Evolutionary conservation across 2,797 vertebrate genomes (phyloP), one percentile per base, ranked within the genome.

Genomic region (Rhabdophis nuchalis): DNA sequence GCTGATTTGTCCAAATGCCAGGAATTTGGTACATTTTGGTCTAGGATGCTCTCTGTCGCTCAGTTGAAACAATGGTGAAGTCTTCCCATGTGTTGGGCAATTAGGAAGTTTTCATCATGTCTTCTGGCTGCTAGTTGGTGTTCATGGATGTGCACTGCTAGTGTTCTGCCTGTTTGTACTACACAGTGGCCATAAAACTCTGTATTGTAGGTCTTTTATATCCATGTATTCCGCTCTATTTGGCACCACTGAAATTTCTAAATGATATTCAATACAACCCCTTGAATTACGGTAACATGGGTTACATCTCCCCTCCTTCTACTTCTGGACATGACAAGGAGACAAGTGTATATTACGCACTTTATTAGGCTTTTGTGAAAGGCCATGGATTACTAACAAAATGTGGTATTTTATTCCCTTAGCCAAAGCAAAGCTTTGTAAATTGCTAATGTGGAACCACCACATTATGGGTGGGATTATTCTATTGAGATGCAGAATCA

Each of bases 361-460:
- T 72, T 87, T 58, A 86, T 92, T 87, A 87, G 53, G 27, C 58
- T 86, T 92, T 92, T 68, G 82, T 92, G 60, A 50, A 89, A 92
- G 53, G 8, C 36, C 20, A 25, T 36, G 61, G 72, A 53, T 87
- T 90, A 90, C 61, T 82, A 68, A 50, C 41, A 29, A 61, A 89
- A 89, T 12, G 52, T 89, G 52, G 57, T 64, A 68, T 54, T 14
- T 27, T 82, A 54, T 86, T 91, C 50, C 72, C 77, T 36, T 52
- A 32, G n/a, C 13, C 18, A 57, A 50, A 36, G 54, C 56, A 56
- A 60, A 72, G 54, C 20, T 11, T 25, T 52, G 56, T 14, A 87
- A 88, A 88, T 88, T 88, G 89, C 23, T 52, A 32, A 87, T 85
- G 8, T 29, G 68, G 29, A 57, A 85, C 57, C 32, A 46, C 77